Evolutionary conservation across 2,113 vertebrate genomes (phyloP), one percentile per base, ranked within the genome.

Genomic region (Chroicocephalus ridibundus): DNA sequence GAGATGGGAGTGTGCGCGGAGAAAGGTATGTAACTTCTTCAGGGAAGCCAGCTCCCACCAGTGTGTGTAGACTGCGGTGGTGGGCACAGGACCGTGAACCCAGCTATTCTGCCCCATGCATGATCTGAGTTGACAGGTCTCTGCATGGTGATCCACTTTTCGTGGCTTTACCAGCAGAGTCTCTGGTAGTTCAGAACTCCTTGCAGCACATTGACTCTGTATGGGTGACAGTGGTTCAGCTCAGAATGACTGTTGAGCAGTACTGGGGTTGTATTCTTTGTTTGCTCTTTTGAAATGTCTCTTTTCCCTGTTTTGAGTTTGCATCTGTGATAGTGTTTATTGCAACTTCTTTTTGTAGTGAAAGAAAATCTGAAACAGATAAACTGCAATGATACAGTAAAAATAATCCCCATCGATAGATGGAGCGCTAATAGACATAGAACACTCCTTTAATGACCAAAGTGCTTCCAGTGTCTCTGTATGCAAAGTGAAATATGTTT

Each of bases 71-170:
- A 2, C 31, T 22, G 61, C 15, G 1, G 0, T 29, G 40, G 46
- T 17, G 54, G 46, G 22, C 27, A 40, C 49, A 64, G 32, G 49
- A 32, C n/a, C 1, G 3, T 38, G 42, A 51, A 5, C 47, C 10
- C 51, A 34, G 26, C 31, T 60, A 0, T 58, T 78, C 31, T 26
- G 15, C 46, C 66, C 27, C 32, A 0, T 11, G 6, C 2, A 0
- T 49, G 46, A 15, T 26, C 27, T 14, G 51, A 47, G 22, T 5
- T 71, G 51, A 6, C 24, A 27, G 51, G 38, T 60, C 44, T 65
- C 51, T 70, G 34, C 46, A 7, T 0, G 5, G 19, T 38, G n/a
- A 44, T 38, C 16, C 3, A 3, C n/a, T 27, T 55, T 11, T 8
- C 36, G 51, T 38, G 31, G 16, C 71, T 82, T 65, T 36, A 36